Evolutionary conservation across 2,113 vertebrate species (phyloP).

Genomic region (Rhinopithecus roxellana): DNA sequence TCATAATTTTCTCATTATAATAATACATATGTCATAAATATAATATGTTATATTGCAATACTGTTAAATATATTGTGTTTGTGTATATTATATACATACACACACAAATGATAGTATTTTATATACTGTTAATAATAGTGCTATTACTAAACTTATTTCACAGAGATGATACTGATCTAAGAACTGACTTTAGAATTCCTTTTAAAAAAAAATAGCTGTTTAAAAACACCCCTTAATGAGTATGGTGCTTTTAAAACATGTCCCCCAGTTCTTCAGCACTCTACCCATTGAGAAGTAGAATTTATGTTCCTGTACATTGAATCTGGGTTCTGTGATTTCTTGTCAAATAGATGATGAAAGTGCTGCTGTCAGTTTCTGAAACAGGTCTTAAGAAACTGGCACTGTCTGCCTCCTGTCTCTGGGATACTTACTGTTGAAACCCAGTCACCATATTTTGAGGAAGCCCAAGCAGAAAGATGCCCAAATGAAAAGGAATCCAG

Average conservation of each 20-base stretch:
- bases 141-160: not conserved
- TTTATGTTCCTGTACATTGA: not conserved
- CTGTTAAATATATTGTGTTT: not conserved
- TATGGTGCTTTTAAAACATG: not conserved
- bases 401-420: not conserved
- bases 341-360: not conserved
- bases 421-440: not conserved
- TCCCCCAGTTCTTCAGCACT: not conserved
- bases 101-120: no score
- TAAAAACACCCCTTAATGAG: not conserved
- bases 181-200: not conserved
- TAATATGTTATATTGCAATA: not conserved
- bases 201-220: not conserved
- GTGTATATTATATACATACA: not conserved
- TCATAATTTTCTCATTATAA: not conserved
- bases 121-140: no score
- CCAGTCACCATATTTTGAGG: constrained; percentile 7
- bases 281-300: not conserved
- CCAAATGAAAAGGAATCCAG: not conserved
- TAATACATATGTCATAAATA: not conserved
- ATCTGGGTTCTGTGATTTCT: not conserved
- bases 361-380: not conserved
- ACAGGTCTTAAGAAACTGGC: not conserved
- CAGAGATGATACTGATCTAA: not conserved
- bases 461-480: not conserved